Percentiles rank a stretch among this genome's conserved stretches.
Evolutionary conservation across 2,113 vertebrate species (phyloP).

Genomic region (Butorides virescens): DNA sequence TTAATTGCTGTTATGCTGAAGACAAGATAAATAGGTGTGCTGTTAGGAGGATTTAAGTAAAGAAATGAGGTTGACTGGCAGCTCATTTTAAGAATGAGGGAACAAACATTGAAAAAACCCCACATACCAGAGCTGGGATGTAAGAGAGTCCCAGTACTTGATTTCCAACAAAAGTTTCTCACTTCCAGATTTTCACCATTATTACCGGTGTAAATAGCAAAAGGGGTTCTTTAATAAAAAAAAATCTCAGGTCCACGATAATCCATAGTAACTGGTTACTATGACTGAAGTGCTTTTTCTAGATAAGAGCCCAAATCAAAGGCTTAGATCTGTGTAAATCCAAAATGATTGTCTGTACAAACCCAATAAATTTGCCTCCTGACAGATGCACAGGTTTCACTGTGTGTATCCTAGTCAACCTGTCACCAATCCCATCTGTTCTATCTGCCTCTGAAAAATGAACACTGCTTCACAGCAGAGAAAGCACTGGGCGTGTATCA

Average conservation of each 20-base stretch:
- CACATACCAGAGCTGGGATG: fast-evolving
- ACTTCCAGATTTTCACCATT: background rate
- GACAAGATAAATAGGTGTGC: background rate
- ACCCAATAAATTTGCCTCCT: background rate
- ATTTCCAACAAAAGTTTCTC: background rate
- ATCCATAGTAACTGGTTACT: background rate
- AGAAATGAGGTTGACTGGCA: background rate
- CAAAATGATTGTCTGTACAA: background rate
- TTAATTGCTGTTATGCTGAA: background rate
- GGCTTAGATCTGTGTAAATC: background rate
- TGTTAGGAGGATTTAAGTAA: background rate
- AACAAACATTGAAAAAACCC: background rate
- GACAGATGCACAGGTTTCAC: background rate
- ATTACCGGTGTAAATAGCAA: background rate
- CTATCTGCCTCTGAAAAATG: background rate
- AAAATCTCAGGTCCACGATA: background rate
- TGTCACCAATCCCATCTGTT: background rate
- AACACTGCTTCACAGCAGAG: fast-evolving
- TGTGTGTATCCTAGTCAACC: background rate
- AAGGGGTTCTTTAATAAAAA: background rate
- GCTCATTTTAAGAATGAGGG: background rate
- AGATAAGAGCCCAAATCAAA: background rate
- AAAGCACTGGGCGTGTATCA: background rate
- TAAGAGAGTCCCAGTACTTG: background rate
- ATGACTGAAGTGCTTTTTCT: background rate